These are phyloP conservation scores for Pristiophorus japonicus DNA, from an alignment of 2,113 vertebrate genomes.

Conservation along the genomic window DNA sequence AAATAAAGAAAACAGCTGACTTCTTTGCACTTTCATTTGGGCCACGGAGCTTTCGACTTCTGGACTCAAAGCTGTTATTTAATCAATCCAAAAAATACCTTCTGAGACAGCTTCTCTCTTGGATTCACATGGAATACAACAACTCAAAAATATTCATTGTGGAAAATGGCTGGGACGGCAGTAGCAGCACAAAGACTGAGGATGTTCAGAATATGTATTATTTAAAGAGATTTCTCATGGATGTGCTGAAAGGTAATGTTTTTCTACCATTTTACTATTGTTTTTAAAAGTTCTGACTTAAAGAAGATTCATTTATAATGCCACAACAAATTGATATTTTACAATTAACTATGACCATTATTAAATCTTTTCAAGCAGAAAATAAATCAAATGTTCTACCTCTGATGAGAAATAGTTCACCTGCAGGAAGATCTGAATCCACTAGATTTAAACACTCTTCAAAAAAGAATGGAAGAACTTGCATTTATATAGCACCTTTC, in stretches of 20 bases:
- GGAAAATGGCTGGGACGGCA: conserved; percentile 93
- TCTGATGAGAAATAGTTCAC: not conserved
- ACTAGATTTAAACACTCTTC: not conserved
- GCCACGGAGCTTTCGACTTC: conserved; percentile 83
- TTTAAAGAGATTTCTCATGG: conserved; percentile 86
- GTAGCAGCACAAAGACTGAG: conserved; percentile 75
- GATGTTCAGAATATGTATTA: conserved; percentile 90
- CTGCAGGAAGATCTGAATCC: not conserved
- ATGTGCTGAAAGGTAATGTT: conserved; percentile 81
- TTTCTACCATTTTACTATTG: not conserved
- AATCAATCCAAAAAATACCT: conserved; percentile 79
- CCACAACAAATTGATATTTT: not conserved
- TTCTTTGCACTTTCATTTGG: conserved; percentile 95
- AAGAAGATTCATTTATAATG: not conserved
- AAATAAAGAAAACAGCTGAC: conserved; percentile 78
- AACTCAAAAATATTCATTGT: conserved; percentile 82
- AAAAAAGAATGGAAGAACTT: not conserved
- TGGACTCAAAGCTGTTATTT: conserved; percentile 82
- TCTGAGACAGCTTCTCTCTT: conserved; percentile 85
- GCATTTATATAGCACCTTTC: not conserved
- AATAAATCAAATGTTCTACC: not conserved
- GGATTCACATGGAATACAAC: conserved; percentile 83
- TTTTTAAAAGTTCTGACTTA: not conserved
- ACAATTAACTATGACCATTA: not conserved
- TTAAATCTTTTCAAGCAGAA: not conserved